These are phyloP conservation scores for Myotis daubentonii DNA, from an alignment of 2,797 vertebrate species.

Conservation along the genomic window DNA sequence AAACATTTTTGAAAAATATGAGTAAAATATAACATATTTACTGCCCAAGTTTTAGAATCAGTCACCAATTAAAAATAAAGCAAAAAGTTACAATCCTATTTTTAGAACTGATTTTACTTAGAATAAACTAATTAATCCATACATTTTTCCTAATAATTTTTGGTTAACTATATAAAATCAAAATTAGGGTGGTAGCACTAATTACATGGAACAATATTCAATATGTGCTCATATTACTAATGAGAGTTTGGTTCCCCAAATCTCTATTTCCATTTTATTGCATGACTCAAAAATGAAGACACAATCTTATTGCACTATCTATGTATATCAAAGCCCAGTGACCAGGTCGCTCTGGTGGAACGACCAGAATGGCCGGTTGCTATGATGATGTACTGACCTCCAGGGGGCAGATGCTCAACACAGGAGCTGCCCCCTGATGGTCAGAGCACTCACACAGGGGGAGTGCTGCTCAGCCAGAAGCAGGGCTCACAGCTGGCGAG, in stretches of 20 bases:
- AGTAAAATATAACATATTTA: not conserved
- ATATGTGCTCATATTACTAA: conserved; percentile 51
- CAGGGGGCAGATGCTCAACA: too few species aligned
- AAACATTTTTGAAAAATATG: conserved; percentile 4
- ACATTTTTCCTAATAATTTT: conserved; percentile 10
- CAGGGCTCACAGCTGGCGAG: too few species aligned
- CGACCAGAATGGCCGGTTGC: too few species aligned
- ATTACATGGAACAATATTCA: conserved; percentile 37
- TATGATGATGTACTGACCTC: too few species aligned
- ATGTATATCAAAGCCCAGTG: too few species aligned
- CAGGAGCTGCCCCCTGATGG: too few species aligned
- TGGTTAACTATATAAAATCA: conserved; percentile 44
- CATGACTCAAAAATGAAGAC: not conserved
- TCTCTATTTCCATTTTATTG: not conserved
- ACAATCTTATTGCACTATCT: not conserved
- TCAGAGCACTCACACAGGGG: too few species aligned
- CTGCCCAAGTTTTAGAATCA: not conserved
- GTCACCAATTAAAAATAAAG: not conserved
- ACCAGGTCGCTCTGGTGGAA: too few species aligned
- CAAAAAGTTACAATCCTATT: not conserved
- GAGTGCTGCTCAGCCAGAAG: too few species aligned
- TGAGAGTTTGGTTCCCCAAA: conserved; percentile 43
- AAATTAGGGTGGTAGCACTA: conserved; percentile 29
- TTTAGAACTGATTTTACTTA: conserved; percentile 30
- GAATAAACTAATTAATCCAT: not conserved